These are phyloP conservation scores for Atractosteus spatula DNA, from an alignment of 2,113 vertebrate species.

Conservation along the genomic window DNA sequence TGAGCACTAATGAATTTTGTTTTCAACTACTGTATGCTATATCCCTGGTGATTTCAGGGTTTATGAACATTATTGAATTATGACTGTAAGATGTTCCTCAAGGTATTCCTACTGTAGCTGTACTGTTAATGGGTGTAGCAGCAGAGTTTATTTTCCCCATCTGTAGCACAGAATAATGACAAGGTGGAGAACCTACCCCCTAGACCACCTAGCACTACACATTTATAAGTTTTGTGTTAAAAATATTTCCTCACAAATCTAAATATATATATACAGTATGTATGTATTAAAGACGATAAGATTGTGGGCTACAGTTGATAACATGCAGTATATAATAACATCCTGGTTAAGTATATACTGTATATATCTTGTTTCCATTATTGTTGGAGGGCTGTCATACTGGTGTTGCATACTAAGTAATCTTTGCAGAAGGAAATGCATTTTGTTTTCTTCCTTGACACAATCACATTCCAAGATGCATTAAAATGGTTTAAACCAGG, in stretches of 20 bases:
- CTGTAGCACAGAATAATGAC: neutral
- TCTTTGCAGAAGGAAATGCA: slow-evolving; percentile 2
- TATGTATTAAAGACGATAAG: no score
- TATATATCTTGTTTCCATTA: no score
- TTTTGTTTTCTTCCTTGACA: neutral
- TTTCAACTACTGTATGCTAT: slow-evolving; percentile 23
- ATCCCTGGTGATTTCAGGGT: slow-evolving; percentile 33
- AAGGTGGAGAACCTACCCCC: neutral
- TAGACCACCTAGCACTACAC: neutral
- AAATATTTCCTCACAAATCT: no score
- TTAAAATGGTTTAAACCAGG: no score
- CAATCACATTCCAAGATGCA: no score
- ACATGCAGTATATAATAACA: no score
- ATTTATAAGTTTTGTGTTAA: no score
- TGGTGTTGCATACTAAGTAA: no score
- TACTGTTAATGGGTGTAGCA: slow-evolving; percentile 28
- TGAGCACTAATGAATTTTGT: slow-evolving; percentile 46
- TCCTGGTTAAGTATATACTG: no score
- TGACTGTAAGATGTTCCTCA: slow-evolving; percentile 27
- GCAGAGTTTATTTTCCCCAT: slow-evolving; percentile 19
- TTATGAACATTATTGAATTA: slow-evolving; percentile 24
- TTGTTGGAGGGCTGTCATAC: no score
- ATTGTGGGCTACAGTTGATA: no score
- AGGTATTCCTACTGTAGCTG: slow-evolving; percentile 25
- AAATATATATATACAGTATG: no score